phyloP scores from a whole-genome alignment of 2,888 invertebrate species.

The Allophyes oxyacanthae region DNA sequence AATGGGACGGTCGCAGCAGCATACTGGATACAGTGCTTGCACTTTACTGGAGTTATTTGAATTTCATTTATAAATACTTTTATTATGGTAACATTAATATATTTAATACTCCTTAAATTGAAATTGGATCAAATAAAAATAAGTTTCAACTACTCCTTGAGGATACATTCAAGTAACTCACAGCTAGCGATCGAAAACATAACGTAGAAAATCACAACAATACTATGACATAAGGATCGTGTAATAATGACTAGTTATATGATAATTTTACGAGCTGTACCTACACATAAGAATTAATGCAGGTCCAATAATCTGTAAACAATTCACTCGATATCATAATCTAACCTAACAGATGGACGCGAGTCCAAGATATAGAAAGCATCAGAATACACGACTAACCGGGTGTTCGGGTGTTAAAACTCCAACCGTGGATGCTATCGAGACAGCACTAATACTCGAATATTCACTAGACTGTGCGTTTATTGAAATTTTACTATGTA shows the following conservation, averaged over 20 bases:
- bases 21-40: slow-evolving; percentile 44
- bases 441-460: slow-evolving; percentile 85
- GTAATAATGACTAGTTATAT: slow-evolving; percentile 74
- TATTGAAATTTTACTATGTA: slow-evolving; percentile 86
- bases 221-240: slow-evolving; percentile 71
- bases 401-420: slow-evolving; percentile 71
- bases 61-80: slow-evolving; percentile 32
- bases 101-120: slow-evolving; percentile 43
- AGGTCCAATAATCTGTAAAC: slow-evolving; percentile 74
- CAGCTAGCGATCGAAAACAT: slow-evolving; percentile 80
- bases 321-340: slow-evolving; percentile 73
- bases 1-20: slow-evolving; percentile 72
- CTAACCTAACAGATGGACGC: slow-evolving; percentile 82
- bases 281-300: slow-evolving; percentile 75
- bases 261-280: slow-evolving; percentile 72
- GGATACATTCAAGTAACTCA: slow-evolving; percentile 59
- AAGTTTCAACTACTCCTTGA: slow-evolving; percentile 46
- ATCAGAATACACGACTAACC: slow-evolving; percentile 78
- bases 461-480: slow-evolving; percentile 89
- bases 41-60: slow-evolving; percentile 40
- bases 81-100: slow-evolving; percentile 37
- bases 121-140: slow-evolving; percentile 40
- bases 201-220: slow-evolving; percentile 76
- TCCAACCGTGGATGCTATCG: slow-evolving; percentile 81
- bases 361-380: slow-evolving; percentile 79